Percentiles rank a stretch among this genome's conserved stretches.
phyloP scores from a whole-genome alignment of 2,797 vertebrate species.

The Eremophila alpestris region DNA sequence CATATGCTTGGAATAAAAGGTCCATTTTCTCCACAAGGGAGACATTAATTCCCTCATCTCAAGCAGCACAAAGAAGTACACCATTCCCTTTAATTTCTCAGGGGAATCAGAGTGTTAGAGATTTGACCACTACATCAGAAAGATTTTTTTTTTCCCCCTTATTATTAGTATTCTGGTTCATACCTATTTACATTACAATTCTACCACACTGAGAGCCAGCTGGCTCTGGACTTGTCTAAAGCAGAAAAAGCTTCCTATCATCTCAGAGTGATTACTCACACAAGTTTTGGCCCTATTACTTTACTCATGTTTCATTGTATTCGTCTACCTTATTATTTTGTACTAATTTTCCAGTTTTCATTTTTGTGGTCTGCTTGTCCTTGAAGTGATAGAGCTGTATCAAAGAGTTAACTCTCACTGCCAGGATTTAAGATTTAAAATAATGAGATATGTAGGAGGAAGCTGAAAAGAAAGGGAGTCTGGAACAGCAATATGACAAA shows the following conservation, averaged over 20 bases:
- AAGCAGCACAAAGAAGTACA: background rate
- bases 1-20: background rate
- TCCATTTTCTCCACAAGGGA: background rate
- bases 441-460: constrained; percentile 44
- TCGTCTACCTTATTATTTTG: background rate
- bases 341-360: background rate
- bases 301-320: background rate
- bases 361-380: background rate
- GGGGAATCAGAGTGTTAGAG: background rate
- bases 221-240: background rate
- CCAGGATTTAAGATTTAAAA: constrained; percentile 28
- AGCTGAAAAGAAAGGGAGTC: constrained; percentile 14
- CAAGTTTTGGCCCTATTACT: background rate
- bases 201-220: background rate
- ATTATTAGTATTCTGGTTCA: background rate
- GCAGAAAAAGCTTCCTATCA: background rate
- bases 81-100: rapidly evolving
- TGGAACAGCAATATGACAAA: constrained; percentile 25
- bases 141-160: rapidly evolving
- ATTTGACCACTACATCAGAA: background rate
- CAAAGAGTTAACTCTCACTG: constrained; percentile 27
- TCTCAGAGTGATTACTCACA: background rate
- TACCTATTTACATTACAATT: background rate
- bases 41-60: background rate
- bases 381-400: background rate